Percentiles rank a stretch among this genome's conserved stretches.
Evolutionary conservation across 2,797 vertebrate species (phyloP).

Genomic region (Cryptoblepharus egeriae): DNA sequence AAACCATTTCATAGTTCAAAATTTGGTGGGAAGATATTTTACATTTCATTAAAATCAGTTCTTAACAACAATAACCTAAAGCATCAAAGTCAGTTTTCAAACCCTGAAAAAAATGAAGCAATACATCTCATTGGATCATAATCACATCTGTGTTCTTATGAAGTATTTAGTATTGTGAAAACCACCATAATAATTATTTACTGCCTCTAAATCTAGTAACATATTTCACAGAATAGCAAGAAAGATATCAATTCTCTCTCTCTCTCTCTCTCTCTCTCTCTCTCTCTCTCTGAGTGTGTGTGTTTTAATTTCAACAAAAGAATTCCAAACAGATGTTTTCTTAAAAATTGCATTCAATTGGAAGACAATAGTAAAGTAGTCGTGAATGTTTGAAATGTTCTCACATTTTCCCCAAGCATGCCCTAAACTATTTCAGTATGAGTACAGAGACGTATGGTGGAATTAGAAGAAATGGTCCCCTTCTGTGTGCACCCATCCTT

Average conservation of each 20-base stretch:
- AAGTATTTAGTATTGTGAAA: conserved; percentile 37
- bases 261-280: no score
- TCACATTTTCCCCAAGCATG: background rate
- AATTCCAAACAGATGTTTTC: background rate
- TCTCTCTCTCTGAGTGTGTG: no score
- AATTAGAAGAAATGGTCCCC: background rate
- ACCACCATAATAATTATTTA: conserved; percentile 8
- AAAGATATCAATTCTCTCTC: no score
- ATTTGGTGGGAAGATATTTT: background rate
- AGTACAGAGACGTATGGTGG: no score
- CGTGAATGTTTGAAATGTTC: background rate
- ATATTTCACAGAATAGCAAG: background rate
- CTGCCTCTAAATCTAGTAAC: background rate
- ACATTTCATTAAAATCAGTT: conserved; percentile 1
- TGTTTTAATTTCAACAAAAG: conserved; percentile 17
- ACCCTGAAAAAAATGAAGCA: background rate
- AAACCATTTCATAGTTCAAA: conserved; percentile 38
- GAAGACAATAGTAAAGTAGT: background rate
- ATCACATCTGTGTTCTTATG: background rate
- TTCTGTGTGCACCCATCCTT: background rate
- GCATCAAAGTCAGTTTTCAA: conserved; percentile 16
- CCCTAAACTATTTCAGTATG: background rate
- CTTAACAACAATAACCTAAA: conserved; percentile 11
- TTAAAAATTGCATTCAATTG: conserved; percentile 14
- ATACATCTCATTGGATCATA: conserved; percentile 1